These are phyloP conservation scores for Chrysolina americana DNA, from an alignment of 2,888 invertebrate genomes.

Conservation along the genomic window DNA sequence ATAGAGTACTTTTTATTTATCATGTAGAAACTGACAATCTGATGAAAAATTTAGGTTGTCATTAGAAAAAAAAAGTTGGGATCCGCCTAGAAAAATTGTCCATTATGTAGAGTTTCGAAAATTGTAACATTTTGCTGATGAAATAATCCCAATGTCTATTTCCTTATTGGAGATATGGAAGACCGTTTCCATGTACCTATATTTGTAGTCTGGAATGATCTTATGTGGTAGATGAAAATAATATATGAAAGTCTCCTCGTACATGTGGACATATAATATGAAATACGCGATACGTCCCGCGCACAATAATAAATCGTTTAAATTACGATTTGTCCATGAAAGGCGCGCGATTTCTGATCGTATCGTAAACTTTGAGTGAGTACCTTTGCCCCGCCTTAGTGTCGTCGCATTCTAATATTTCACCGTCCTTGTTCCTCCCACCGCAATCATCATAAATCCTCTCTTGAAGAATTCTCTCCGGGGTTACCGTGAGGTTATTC, in stretches of 20 bases:
- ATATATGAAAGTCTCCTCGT: background rate
- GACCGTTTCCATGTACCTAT: too few relatives aligned
- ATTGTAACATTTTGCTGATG: too few relatives aligned
- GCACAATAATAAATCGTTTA: constrained; percentile 56
- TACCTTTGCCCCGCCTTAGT: constrained; percentile 47
- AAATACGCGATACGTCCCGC: constrained; percentile 49
- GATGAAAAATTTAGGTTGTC: too few relatives aligned
- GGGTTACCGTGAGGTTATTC: constrained; percentile 18
- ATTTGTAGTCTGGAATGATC: too few relatives aligned
- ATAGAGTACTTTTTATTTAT: too few relatives aligned
- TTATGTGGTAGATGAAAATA: too few relatives aligned
- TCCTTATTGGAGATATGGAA: too few relatives aligned
- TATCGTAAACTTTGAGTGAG: constrained; percentile 50
- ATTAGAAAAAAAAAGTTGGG: too few relatives aligned
- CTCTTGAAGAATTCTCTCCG: constrained; percentile 8
- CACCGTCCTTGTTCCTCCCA: constrained; percentile 51
- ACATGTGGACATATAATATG: constrained; percentile 40
- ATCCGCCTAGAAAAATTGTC: too few relatives aligned
- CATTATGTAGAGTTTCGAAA: too few relatives aligned
- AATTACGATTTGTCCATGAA: constrained; percentile 56
- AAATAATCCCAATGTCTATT: too few relatives aligned
- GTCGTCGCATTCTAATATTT: constrained; percentile 54
- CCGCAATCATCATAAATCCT: constrained; percentile 53
- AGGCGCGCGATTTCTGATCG: constrained; percentile 46
- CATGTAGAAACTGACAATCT: too few relatives aligned